Evolutionary conservation across 2,888 invertebrate species (phyloP).

Genomic region (Cheiracanthium punctorium): DNA sequence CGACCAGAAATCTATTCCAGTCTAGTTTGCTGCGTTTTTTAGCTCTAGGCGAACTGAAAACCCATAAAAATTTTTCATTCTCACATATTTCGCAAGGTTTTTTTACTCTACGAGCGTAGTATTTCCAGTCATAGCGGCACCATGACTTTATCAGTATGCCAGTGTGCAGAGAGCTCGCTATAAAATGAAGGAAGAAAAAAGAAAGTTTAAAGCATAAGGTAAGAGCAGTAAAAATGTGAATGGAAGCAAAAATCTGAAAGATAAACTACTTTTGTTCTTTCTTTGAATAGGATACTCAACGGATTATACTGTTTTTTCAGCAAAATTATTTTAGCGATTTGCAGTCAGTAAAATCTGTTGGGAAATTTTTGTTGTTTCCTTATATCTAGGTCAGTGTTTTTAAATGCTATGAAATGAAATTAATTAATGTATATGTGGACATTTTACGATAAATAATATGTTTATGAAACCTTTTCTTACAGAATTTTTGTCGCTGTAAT

Average conservation of each 20-base stretch:
- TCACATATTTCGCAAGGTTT: background rate
- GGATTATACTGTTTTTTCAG: too few relatives aligned
- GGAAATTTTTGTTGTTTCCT: too few relatives aligned
- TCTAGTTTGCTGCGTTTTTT: background rate
- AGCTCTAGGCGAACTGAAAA: background rate
- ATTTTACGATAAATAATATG: too few relatives aligned
- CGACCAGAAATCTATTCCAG: too few relatives aligned
- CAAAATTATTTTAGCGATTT: too few relatives aligned
- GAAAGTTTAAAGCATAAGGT: background rate
- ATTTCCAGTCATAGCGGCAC: background rate
- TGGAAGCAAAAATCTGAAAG: background rate
- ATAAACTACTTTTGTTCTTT: background rate
- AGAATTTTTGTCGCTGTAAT: too few relatives aligned
- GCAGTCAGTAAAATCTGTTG: too few relatives aligned
- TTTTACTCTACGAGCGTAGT: background rate
- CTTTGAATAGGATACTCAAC: too few relatives aligned
- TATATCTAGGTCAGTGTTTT: too few relatives aligned
- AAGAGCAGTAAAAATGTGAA: background rate
- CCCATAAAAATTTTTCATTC: background rate
- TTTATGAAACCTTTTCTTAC: too few relatives aligned
- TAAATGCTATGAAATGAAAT: too few relatives aligned
- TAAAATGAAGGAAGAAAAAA: background rate
- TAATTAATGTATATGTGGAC: too few relatives aligned
- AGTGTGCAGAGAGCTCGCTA: background rate
- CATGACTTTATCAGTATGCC: background rate